phyloP scores from a whole-genome alignment of 2,888 invertebrate species.

The Hypomecis atomaria region DNA sequence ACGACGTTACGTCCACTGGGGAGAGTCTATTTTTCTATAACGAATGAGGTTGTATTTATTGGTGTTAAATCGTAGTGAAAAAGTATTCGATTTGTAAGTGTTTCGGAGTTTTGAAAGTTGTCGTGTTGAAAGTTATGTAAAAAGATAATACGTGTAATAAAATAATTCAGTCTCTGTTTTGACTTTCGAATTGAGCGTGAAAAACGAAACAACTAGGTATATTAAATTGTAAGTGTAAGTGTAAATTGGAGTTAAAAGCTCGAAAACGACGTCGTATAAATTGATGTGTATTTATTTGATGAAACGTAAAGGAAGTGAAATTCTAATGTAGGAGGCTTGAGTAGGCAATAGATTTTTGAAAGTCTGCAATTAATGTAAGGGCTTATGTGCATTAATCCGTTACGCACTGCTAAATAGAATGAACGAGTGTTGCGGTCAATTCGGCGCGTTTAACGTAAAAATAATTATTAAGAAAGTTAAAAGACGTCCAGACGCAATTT shows the following conservation, averaged over 20 bases:
- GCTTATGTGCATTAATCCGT: background rate
- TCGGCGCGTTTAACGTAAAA: too few relatives aligned
- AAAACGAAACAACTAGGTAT: too few relatives aligned
- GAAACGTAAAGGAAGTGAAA: background rate
- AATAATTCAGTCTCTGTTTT: too few relatives aligned
- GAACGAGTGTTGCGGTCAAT: too few relatives aligned
- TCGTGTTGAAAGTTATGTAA: background rate
- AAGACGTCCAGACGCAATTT: too few relatives aligned
- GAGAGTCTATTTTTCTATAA: constrained; percentile 28
- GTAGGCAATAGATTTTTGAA: background rate
- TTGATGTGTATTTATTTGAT: background rate
- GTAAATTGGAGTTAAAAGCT: too few relatives aligned
- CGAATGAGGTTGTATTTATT: constrained; percentile 20
- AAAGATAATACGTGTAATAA: too few relatives aligned
- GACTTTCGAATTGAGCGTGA: too few relatives aligned
- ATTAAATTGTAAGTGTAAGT: too few relatives aligned
- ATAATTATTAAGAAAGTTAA: too few relatives aligned
- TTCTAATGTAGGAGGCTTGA: background rate
- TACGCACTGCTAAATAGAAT: too few relatives aligned
- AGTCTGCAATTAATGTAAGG: background rate
- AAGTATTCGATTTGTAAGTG: constrained; percentile 23
- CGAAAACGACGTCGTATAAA: background rate
- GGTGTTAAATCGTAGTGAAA: constrained; percentile 16
- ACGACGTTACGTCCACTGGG: constrained; percentile 1
- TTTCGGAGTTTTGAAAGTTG: background rate